Percentiles rank a stretch among this genome's conserved stretches.
These are phyloP conservation scores for Sisor rabdophorus DNA, from an alignment of 2,113 vertebrate species.

Conservation along the genomic window DNA sequence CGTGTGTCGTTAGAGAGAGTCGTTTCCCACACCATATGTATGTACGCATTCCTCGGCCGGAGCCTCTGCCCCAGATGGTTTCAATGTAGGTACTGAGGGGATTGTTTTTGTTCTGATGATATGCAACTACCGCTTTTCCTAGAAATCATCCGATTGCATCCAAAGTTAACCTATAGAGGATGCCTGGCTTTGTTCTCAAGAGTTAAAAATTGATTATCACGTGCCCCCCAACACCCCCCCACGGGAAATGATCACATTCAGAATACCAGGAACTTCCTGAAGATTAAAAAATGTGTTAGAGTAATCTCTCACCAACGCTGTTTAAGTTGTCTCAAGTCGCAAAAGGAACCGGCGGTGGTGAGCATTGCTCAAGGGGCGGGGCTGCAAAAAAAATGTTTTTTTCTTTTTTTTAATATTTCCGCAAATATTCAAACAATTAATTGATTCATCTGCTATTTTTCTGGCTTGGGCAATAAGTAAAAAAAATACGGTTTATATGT, in stretches of 20 bases:
- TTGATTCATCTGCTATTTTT: too few species aligned
- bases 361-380: neutral
- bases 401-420: too few species aligned
- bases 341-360: neutral
- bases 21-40: constrained; percentile 54
- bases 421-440: too few species aligned
- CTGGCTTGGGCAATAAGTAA: too few species aligned
- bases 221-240: neutral
- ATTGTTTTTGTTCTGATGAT: constrained; percentile 39
- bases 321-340: neutral
- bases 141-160: constrained; percentile 53
- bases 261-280: neutral
- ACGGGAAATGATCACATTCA: neutral
- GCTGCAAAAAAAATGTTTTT: neutral
- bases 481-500: too few species aligned
- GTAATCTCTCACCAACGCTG: neutral
- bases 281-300: neutral
- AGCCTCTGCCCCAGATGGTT: constrained; percentile 63
- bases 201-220: constrained; percentile 17
- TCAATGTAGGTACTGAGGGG: constrained; percentile 56
- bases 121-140: constrained; percentile 47
- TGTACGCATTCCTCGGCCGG: constrained; percentile 43
- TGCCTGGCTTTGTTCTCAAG: constrained; percentile 50
- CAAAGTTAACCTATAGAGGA: constrained; percentile 50
- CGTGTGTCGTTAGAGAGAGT: constrained; percentile 50